Evolutionary conservation across 1,140 invertebrate genomes (phyloP).

Genomic region (Daktulosphaira vitifoliae): DNA sequence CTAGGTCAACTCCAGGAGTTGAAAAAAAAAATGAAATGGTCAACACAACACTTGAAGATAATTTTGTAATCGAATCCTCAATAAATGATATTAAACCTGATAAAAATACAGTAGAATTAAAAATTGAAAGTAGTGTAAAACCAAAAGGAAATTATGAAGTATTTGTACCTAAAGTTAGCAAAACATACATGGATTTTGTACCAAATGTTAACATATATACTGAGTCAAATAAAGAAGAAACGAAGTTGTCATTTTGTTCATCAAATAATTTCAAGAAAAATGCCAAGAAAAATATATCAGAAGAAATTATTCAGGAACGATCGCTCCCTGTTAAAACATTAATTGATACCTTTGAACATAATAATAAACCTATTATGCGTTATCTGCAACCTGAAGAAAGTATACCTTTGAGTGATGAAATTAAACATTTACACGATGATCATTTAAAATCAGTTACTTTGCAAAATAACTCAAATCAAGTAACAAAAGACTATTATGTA

Average conservation of each 20-base stretch:
- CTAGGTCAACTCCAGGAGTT: constrained; percentile 30
- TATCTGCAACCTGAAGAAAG: constrained; percentile 49
- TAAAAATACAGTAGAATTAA: not conserved
- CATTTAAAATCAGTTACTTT: not conserved
- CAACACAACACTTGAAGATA: constrained; percentile 41
- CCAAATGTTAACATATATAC: not conserved
- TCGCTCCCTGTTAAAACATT: constrained; percentile 53
- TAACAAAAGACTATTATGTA: not conserved
- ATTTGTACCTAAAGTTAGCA: constrained; percentile 2
- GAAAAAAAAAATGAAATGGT: constrained; percentile 44
- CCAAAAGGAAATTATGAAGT: not conserved
- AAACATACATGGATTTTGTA: constrained; percentile 7
- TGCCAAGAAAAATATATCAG: not conserved
- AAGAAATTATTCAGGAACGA: not conserved
- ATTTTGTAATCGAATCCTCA: not conserved
- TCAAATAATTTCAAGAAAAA: not conserved
- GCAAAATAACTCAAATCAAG: too few relatives aligned
- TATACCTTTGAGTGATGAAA: constrained; percentile 37
- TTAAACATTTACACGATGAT: not conserved
- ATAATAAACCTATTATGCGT: constrained; percentile 48
- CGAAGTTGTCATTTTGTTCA: constrained; percentile 6
- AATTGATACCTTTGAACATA: constrained; percentile 56
- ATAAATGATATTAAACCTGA: not conserved
- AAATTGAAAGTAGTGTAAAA: not conserved
- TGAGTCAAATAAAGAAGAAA: not conserved